Conservation (phyloP, 2,888 invertebrate species). For the Lydus trimaculatus region DNA sequence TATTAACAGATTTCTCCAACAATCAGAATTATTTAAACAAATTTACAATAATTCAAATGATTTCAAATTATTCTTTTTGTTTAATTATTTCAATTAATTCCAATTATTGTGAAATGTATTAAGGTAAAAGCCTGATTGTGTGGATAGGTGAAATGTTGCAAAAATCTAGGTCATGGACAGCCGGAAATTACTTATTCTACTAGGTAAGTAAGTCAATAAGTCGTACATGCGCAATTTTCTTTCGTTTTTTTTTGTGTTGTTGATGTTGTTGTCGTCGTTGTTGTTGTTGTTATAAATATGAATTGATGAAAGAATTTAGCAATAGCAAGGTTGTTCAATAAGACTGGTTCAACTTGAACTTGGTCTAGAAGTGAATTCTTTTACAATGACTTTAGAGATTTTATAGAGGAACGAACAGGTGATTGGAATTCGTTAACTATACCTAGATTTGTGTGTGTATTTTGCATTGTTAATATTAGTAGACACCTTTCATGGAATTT, state of each 20-base stretch:
- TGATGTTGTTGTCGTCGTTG: too few species aligned
- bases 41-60: neutral
- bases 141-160: slow-evolving; percentile 13
- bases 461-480: neutral
- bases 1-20: neutral
- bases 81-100: neutral
- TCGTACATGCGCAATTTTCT: slow-evolving; percentile 35
- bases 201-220: slow-evolving; percentile 55
- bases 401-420: neutral
- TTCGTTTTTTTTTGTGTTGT: neutral
- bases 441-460: neutral
- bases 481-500: neutral
- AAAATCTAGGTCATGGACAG: slow-evolving; percentile 49
- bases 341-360: neutral
- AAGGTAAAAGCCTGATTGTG: neutral
- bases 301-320: neutral
- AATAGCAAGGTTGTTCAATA: neutral
- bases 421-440: neutral
- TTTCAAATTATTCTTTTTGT: neutral
- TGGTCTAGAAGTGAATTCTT: neutral
- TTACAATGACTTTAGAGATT: neutral
- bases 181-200: slow-evolving; percentile 45
- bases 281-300: too few species aligned
- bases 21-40: neutral
- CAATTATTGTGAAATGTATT: neutral